A percentile compares a stretch with the other conserved stretches of the same genome.
phyloP scores from a whole-genome alignment of 2,797 vertebrate genomes.

The Oreortyx pictus region DNA sequence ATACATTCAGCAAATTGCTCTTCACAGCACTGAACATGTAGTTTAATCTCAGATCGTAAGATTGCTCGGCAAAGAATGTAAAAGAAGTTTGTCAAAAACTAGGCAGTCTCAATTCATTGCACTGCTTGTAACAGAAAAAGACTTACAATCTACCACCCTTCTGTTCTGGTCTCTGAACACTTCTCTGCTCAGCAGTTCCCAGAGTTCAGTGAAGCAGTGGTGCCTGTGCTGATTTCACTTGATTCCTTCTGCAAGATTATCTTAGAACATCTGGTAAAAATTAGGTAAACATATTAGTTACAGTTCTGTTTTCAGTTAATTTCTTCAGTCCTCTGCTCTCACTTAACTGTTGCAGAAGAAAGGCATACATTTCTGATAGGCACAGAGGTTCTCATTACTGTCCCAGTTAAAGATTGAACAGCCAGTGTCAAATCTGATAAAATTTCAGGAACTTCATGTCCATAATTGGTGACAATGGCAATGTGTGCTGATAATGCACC shows the following conservation, averaged over 20 bases:
- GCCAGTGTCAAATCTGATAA: constrained; percentile 51
- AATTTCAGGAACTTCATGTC: constrained; percentile 34
- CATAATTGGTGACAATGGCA: constrained; percentile 32
- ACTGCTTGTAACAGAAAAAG: neutral
- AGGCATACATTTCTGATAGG: constrained; percentile 37
- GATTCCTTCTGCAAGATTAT: constrained; percentile 65
- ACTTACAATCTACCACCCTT: neutral
- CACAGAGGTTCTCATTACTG: constrained; percentile 52
- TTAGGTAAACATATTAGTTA: constrained; percentile 70
- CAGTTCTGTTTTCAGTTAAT: constrained; percentile 62
- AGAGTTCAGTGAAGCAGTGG: constrained; percentile 10
- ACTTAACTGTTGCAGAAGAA: constrained; percentile 45
- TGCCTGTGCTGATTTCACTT: constrained; percentile 53
- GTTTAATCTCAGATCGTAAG: neutral
- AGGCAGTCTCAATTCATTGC: neutral
- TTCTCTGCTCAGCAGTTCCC: neutral
- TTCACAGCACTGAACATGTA: neutral
- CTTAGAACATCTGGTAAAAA: constrained; percentile 70
- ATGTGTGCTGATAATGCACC: neutral
- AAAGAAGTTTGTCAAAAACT: neutral
- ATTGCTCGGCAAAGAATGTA: neutral
- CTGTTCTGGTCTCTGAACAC: constrained; percentile 16
- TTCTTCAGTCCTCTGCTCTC: constrained; percentile 58
- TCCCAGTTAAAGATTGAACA: neutral
- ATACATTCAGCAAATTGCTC: constrained; percentile 11